A percentile compares a stretch with the other conserved stretches of the same genome.
These are phyloP conservation scores for Axinella damicornis DNA, from an alignment of 37 sponge, comb jelly and placozoan genomes.

Conservation along the genomic window DNA sequence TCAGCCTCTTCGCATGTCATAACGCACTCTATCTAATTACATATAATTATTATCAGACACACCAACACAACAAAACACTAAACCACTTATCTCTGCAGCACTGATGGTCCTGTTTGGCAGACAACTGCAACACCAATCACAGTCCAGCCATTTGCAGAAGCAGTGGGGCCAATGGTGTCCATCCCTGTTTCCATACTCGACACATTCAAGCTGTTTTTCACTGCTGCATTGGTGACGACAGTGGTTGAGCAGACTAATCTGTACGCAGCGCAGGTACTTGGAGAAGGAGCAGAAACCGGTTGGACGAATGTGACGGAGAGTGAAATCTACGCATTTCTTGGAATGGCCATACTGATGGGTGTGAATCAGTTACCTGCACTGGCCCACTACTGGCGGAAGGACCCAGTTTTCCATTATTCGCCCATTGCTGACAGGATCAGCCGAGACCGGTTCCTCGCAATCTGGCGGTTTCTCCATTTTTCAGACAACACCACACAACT, in stretches of 20 bases:
- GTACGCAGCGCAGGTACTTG: slow-evolving; percentile 40
- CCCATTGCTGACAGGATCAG: slow-evolving; percentile 22
- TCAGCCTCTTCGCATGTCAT: too few species aligned
- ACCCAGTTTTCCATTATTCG: slow-evolving; percentile 14
- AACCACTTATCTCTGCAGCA: too few species aligned
- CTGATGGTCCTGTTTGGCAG: background rate
- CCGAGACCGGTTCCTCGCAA: slow-evolving; percentile 10
- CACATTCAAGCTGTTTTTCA: background rate
- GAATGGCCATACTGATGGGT: slow-evolving; percentile 48
- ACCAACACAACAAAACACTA: too few species aligned
- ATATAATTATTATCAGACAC: too few species aligned
- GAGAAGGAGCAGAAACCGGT: slow-evolving; percentile 1
- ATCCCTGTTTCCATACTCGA: background rate
- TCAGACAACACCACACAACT: too few species aligned
- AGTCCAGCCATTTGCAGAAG: background rate
- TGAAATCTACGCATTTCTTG: slow-evolving; percentile 36
- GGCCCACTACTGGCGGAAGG: slow-evolving; percentile 40
- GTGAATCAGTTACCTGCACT: slow-evolving; percentile 34
- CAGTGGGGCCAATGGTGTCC: background rate
- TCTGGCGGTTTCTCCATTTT: slow-evolving; percentile 1
- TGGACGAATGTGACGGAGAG: slow-evolving; percentile 18
- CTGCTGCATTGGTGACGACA: background rate
- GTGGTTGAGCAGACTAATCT: slow-evolving; percentile 22
- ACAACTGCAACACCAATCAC: slow-evolving; percentile 4
- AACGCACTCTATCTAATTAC: background rate